phyloP scores from a whole-genome alignment of 2,888 invertebrate genomes.

The Helicoverpa assulta region DNA sequence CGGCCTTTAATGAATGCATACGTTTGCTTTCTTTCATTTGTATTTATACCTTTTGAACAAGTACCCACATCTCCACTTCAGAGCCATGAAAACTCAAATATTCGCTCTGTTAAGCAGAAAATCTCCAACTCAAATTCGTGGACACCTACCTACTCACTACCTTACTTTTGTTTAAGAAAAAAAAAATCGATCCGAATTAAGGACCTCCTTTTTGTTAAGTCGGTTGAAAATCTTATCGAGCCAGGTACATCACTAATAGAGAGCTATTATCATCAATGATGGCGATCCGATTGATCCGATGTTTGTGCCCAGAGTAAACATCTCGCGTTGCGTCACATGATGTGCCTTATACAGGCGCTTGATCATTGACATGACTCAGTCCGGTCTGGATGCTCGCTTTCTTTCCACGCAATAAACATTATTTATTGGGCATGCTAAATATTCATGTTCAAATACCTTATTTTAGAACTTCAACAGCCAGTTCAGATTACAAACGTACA shows the following conservation, averaged over 20 bases:
- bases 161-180: too few species aligned
- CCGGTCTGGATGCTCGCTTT: background rate
- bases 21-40: too few species aligned
- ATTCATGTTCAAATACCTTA: background rate
- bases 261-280: conserved; percentile 48
- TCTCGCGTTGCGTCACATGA: conserved; percentile 47
- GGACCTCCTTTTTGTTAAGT: too few species aligned
- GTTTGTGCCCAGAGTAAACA: conserved; percentile 30
- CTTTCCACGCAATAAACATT: background rate
- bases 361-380: background rate
- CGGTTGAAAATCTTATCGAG: conserved; percentile 12
- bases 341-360: background rate
- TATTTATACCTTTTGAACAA: too few species aligned
- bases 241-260: conserved; percentile 47
- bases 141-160: too few species aligned
- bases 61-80: too few species aligned
- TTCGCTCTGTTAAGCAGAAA: too few species aligned
- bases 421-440: background rate
- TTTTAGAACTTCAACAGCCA: background rate
- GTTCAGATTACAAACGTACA: too few species aligned
- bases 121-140: too few species aligned
- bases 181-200: too few species aligned
- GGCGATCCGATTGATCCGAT: conserved; percentile 27
- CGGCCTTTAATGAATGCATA: conserved; percentile 20
- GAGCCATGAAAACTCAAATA: too few species aligned